Percentiles rank a stretch among this genome's conserved stretches.
These are phyloP conservation scores for Physella acuta DNA, from an alignment of 1,140 invertebrate genomes.

Conservation along the genomic window DNA sequence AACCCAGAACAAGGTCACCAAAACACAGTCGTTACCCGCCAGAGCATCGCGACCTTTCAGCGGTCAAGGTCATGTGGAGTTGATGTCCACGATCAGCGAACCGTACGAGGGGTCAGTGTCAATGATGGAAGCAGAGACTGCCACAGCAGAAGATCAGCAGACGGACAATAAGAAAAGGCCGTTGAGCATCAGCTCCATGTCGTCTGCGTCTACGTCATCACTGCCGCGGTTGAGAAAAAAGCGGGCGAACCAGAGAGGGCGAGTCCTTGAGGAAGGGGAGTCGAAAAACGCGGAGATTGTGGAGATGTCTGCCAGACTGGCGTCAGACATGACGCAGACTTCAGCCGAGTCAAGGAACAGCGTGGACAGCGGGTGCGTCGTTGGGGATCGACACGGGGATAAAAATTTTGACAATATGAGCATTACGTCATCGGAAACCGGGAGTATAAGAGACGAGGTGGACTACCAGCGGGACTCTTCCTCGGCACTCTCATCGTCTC, in stretches of 20 bases:
- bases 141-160: neutral
- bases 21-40: conserved; percentile 24
- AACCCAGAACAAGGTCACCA: neutral
- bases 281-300: no score
- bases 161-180: conserved; percentile 63
- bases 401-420: conserved; percentile 16
- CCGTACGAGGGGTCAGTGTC: conserved; percentile 10
- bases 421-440: conserved; percentile 6
- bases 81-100: neutral
- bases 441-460: neutral
- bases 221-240: conserved; percentile 44
- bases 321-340: neutral
- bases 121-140: conserved; percentile 1
- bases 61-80: conserved; percentile 18
- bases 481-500: no score
- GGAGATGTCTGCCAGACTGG: no score
- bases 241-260: conserved; percentile 37
- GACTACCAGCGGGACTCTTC: no score
- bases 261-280: neutral
- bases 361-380: neutral
- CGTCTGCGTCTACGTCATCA: conserved; percentile 75
- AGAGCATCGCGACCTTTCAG: no score
- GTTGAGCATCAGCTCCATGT: conserved; percentile 79
- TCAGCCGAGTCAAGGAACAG: neutral
- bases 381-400: neutral